phyloP scores from a whole-genome alignment of 2,888 invertebrate genomes.

The Eupsilia transversa region DNA sequence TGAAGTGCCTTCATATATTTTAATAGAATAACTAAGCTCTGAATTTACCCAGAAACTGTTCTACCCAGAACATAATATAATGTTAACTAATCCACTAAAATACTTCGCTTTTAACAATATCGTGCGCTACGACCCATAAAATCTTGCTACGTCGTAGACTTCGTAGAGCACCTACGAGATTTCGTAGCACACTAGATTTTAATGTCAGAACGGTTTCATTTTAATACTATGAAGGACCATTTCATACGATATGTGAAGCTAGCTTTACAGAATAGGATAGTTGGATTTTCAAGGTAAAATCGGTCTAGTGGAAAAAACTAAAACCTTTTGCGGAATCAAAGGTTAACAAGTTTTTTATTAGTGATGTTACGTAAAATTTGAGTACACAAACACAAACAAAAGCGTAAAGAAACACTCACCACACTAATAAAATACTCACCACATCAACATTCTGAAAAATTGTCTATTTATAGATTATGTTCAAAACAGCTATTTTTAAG shows the following conservation, averaged over 20 bases:
- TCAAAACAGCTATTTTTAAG: too few species aligned
- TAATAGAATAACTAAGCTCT: conserved; percentile 31
- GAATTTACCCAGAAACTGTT: conserved; percentile 19
- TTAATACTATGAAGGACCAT: conserved; percentile 47
- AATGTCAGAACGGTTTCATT: conserved; percentile 43
- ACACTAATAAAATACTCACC: too few species aligned
- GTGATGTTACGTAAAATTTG: too few species aligned
- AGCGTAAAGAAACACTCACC: too few species aligned
- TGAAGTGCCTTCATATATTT: conserved; percentile 11
- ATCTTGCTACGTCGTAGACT: conserved; percentile 56
- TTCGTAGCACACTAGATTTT: conserved; percentile 59
- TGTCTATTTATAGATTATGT: too few species aligned
- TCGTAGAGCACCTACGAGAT: conserved; percentile 50
- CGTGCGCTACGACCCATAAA: conserved; percentile 44
- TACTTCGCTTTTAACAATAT: conserved; percentile 46
- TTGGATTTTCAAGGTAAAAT: conserved; percentile 9
- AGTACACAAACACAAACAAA: too few species aligned
- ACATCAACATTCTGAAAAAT: too few species aligned
- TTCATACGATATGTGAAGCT: conserved; percentile 13
- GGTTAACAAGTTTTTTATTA: too few species aligned
- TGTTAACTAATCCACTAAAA: conserved; percentile 48
- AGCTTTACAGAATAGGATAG: conserved; percentile 16
- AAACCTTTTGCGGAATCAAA: too few species aligned
- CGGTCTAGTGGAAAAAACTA: too few species aligned
- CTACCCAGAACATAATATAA: conserved; percentile 29